A percentile compares a stretch with the other conserved stretches of the same genome.
phyloP scores from a whole-genome alignment of 2,888 invertebrate genomes.

The Eurois occulta region DNA sequence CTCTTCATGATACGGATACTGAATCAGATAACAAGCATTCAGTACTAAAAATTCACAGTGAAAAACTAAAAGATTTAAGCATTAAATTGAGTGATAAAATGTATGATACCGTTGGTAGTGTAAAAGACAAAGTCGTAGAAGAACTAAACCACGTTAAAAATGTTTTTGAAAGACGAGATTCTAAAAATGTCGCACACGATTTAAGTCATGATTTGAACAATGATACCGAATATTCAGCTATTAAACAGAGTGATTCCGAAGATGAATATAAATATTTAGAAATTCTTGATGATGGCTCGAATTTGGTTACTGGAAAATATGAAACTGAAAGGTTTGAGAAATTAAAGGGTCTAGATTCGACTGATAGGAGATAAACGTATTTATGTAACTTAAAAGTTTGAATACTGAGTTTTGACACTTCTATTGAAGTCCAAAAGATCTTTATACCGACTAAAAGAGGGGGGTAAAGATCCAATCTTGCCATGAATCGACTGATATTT shows the following conservation, averaged over 20 bases:
- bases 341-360: conserved; percentile 70
- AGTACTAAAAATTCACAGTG: conserved; percentile 69
- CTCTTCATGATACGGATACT: conserved; percentile 73
- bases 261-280: conserved; percentile 85
- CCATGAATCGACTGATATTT: conserved; percentile 59
- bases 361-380: conserved; percentile 31
- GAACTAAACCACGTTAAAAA: conserved; percentile 76
- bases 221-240: conserved; percentile 74
- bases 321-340: conserved; percentile 65
- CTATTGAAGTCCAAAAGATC: conserved; percentile 1
- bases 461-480: conserved; percentile 43
- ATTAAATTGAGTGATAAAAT: conserved; percentile 79
- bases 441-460: conserved; percentile 34
- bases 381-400: not conserved
- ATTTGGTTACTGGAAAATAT: conserved; percentile 60
- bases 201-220: conserved; percentile 70
- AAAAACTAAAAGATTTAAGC: conserved; percentile 80
- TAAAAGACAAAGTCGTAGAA: conserved; percentile 76
- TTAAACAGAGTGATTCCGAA: conserved; percentile 81
- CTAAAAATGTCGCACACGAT: conserved; percentile 72
- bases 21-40: conserved; percentile 74
- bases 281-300: conserved; percentile 85
- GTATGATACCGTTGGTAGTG: conserved; percentile 81
- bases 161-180: conserved; percentile 78
- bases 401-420: conserved; percentile 8